These are phyloP conservation scores for Bufo gargarizans DNA, from an alignment of 2,113 vertebrate genomes.

Conservation along the genomic window DNA sequence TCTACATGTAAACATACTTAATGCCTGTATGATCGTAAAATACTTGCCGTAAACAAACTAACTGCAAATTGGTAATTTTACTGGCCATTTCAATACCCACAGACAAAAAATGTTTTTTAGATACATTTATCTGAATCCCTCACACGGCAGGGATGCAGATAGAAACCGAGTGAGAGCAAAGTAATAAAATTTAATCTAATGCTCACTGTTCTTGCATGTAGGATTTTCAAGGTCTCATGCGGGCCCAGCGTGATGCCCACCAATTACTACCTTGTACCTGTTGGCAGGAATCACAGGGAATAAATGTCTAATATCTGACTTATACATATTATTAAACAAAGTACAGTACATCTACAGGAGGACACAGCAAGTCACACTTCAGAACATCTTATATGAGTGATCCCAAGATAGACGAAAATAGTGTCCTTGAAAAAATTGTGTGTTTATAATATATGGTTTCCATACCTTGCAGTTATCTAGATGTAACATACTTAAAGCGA, in stretches of 20 bases:
- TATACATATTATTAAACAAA: slow-evolving; percentile 19
- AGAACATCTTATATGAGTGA: not conserved
- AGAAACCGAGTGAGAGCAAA: not conserved
- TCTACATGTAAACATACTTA: too few relatives aligned
- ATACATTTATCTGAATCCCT: not conserved
- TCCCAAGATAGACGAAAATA: not conserved
- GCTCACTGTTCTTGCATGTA: not conserved
- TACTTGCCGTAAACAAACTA: too few relatives aligned
- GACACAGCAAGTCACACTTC: not conserved
- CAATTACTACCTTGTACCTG: not conserved
- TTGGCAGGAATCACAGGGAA: not conserved
- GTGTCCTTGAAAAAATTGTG: too few relatives aligned
- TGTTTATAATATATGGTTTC: too few relatives aligned
- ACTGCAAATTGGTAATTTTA: too few relatives aligned
- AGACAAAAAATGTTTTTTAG: too few relatives aligned
- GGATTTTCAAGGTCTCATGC: not conserved
- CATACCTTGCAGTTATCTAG: too few relatives aligned
- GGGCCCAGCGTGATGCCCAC: slow-evolving; percentile 1
- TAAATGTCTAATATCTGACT: not conserved
- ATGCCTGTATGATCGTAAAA: too few relatives aligned
- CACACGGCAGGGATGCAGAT: not conserved
- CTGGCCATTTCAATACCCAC: too few relatives aligned
- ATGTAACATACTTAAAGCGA: too few relatives aligned
- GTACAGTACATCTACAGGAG: not conserved
- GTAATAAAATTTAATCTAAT: not conserved